phyloP scores from a whole-genome alignment of 1,140 invertebrate genomes.

The Drosophila suzukii region DNA sequence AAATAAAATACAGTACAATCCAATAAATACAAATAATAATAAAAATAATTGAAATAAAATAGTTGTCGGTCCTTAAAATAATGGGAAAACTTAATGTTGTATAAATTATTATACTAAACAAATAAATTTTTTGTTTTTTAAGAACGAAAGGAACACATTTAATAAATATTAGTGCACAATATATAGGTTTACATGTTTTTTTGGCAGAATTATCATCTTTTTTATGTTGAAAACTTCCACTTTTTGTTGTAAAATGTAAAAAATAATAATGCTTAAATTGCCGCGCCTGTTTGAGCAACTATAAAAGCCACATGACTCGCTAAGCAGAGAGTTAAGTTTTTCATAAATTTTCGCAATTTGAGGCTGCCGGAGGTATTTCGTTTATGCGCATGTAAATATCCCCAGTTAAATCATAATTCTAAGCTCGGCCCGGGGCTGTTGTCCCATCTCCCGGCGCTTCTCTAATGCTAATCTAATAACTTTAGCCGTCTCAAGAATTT shows the following conservation, averaged over 20 bases:
- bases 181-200: neutral
- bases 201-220: slow-evolving; percentile 1
- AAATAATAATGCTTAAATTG: slow-evolving; percentile 47
- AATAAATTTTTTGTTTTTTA: neutral
- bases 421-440: slow-evolving; percentile 59
- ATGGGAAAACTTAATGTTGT: neutral
- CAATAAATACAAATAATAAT: neutral
- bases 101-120: neutral
- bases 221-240: slow-evolving; percentile 70
- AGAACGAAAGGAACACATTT: neutral
- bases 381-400: slow-evolving; percentile 80
- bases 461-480: slow-evolving; percentile 83
- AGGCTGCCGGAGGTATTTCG: slow-evolving; percentile 44
- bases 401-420: slow-evolving; percentile 75
- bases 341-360: slow-evolving; percentile 65
- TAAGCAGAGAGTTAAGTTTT: slow-evolving; percentile 49
- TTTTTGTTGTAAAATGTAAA: slow-evolving; percentile 36
- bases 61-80: neutral
- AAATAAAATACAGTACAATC: neutral
- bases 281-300: slow-evolving; percentile 39
- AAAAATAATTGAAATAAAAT: neutral
- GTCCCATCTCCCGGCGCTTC: slow-evolving; percentile 14
- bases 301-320: slow-evolving; percentile 75
- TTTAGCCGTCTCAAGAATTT: slow-evolving; percentile 78
- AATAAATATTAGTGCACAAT: neutral